These are phyloP conservation scores for Nowickia ferox DNA, from an alignment of 2,888 invertebrate genomes.

Conservation along the genomic window DNA sequence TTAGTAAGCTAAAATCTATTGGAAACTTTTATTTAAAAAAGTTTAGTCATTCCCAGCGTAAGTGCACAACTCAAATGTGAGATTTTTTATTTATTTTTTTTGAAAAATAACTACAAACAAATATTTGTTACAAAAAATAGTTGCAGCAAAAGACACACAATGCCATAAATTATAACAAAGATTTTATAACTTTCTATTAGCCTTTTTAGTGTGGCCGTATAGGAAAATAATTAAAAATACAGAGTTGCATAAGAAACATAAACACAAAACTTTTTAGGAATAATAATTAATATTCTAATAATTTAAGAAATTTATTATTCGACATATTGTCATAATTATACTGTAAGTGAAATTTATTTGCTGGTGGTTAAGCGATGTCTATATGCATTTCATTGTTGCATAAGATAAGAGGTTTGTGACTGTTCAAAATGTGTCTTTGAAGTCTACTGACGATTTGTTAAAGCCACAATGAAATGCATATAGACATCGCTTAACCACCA, in stretches of 20 bases:
- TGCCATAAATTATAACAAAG: slow-evolving; percentile 35
- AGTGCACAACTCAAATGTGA: slow-evolving; percentile 23
- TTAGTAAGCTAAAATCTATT: neutral
- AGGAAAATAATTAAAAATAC: slow-evolving; percentile 1
- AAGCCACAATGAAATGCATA: too few relatives aligned
- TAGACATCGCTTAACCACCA: too few relatives aligned
- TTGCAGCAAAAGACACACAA: slow-evolving; percentile 29
- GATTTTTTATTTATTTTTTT: neutral
- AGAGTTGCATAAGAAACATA: slow-evolving; percentile 1
- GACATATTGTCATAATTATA: too few relatives aligned
- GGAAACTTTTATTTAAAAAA: slow-evolving; percentile 26
- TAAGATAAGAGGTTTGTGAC: too few relatives aligned
- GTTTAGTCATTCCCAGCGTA: slow-evolving; percentile 43
- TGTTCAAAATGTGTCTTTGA: too few relatives aligned
- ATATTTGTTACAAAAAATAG: slow-evolving; percentile 2
- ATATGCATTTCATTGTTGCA: too few relatives aligned
- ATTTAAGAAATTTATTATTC: too few relatives aligned
- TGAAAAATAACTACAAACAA: slow-evolving; percentile 36
- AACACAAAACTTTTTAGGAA: too few relatives aligned
- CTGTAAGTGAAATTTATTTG: too few relatives aligned
- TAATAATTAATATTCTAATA: too few relatives aligned
- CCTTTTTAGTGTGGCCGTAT: slow-evolving; percentile 5
- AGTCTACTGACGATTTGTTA: too few relatives aligned
- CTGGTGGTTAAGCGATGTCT: too few relatives aligned
- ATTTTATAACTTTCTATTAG: slow-evolving; percentile 33